Evolutionary conservation across 2,888 invertebrate genomes (phyloP), one percentile per base, ranked within the genome.

Genomic region (Caenorhabditis sinica): DNA sequence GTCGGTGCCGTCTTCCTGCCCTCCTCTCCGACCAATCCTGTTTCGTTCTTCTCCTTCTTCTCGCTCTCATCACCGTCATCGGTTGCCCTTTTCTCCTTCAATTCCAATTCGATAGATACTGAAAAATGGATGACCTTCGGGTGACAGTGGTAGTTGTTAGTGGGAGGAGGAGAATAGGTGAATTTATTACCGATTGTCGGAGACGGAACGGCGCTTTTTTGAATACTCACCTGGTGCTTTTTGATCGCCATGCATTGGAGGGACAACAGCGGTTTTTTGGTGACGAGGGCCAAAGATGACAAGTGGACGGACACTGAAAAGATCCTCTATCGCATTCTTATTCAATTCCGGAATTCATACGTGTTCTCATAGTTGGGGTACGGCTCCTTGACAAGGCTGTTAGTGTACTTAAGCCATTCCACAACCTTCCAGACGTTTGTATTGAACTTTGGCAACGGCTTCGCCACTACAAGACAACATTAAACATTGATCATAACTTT

Each of bases 91-190:
- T 45, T 40, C 20, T 49, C 36, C 60, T 77, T 45, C 61, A 36
- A 13, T 61, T 53, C 36, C 45, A 30, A 17, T 25, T 40, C 68
- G 17, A 45, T 36, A 33, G 40, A 60, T 51, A 49, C 77, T 77
- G 77, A 77, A 77, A 77, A 77, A 69, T 77, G 69, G 49, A 66
- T 53, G 69, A 63, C 77, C 77, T 69, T 77, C 61, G 49, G 33
- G 23, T 56, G 56, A 56, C 56, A 56, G 25, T 43, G 60, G 15
- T 15, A 36, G 51, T 40, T 40, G 69, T 28, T n/a, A 66, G n/a
- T 43, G 65, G 60, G 23, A 40, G 40, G 40, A 4, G 4, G 45
- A 1, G 49, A 49, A 49, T 49, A 40, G 40, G 8, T 36, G 69
- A 61, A 79, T 71, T 71, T 79, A 79, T 79, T 79, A 79, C 79